Evolutionary conservation across 2,113 vertebrate species (phyloP).

Genomic region (Myxocyprinus asiaticus): DNA sequence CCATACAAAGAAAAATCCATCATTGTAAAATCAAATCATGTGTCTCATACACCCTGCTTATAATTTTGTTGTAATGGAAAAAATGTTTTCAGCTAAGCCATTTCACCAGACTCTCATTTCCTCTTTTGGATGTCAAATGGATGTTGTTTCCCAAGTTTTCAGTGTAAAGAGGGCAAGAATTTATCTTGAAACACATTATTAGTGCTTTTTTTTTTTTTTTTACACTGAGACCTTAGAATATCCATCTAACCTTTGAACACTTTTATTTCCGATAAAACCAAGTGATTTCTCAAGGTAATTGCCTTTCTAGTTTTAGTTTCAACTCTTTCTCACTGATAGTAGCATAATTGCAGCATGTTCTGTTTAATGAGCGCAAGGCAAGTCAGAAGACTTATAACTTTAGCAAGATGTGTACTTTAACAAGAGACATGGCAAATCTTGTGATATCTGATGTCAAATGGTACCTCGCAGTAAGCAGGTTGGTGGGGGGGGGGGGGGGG

Average conservation of each 20-base stretch:
- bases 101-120: slow-evolving; percentile 2
- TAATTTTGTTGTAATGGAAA: slow-evolving; percentile 20
- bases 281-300: slow-evolving; percentile 26
- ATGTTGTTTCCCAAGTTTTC: slow-evolving; percentile 27
- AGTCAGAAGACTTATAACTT: neutral
- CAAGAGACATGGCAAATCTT: neutral
- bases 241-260: neutral
- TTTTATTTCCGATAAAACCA: neutral
- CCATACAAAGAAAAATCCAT: slow-evolving; percentile 5
- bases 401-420: slow-evolving; percentile 14
- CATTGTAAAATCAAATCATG: neutral
- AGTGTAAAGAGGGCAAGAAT: neutral
- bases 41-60: slow-evolving; percentile 8
- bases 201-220: neutral
- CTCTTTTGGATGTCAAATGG: neutral
- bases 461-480: neutral
- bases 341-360: neutral
- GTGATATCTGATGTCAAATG: slow-evolving; percentile 3
- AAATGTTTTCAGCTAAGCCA: neutral
- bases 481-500: too few species aligned
- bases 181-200: neutral
- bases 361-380: neutral
- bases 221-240: neutral
- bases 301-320: slow-evolving; percentile 16
- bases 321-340: neutral